phyloP scores from a whole-genome alignment of 2,888 invertebrate species.

The Andrena marginata region DNA sequence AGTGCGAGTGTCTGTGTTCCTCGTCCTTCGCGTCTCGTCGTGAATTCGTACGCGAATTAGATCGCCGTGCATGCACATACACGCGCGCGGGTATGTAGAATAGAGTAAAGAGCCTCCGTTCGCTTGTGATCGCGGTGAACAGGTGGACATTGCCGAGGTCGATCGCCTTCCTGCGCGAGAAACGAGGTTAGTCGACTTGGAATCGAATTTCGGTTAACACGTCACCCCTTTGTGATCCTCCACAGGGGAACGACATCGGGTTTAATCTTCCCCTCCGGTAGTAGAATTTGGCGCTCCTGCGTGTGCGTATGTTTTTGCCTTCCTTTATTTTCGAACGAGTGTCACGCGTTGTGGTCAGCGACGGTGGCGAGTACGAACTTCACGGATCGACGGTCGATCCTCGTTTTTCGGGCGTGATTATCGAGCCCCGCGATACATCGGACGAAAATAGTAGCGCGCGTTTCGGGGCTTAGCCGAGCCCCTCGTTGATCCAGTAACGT shows the following conservation, averaged over 20 bases:
- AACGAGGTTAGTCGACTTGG: slow-evolving; percentile 64
- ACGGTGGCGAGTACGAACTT: not conserved
- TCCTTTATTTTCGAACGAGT: not conserved
- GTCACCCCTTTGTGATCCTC: slow-evolving; percentile 16
- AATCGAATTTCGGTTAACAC: slow-evolving; percentile 61
- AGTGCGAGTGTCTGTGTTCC: slow-evolving; percentile 61
- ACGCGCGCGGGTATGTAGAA: slow-evolving; percentile 7
- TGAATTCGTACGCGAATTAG: slow-evolving; percentile 49
- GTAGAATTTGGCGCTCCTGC: not conserved
- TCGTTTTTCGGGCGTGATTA: slow-evolving; percentile 11
- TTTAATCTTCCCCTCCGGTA: slow-evolving; percentile 1
- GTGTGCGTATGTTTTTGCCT: not conserved
- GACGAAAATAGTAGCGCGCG: slow-evolving; percentile 52
- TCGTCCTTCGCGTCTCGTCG: slow-evolving; percentile 32
- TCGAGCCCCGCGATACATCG: slow-evolving; percentile 10
- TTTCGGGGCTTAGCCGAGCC: not conserved
- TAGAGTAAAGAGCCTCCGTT: slow-evolving; percentile 21
- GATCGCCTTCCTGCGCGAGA: slow-evolving; percentile 23
- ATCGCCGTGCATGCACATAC: slow-evolving; percentile 21
- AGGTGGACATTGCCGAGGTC: slow-evolving; percentile 57
- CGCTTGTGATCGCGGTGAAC: slow-evolving; percentile 49
- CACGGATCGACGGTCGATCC: too few species aligned
- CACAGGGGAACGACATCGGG: slow-evolving; percentile 47
- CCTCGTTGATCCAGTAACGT: not conserved
- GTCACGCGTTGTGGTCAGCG: slow-evolving; percentile 18